These are phyloP conservation scores for Psittacula echo DNA, from an alignment of 2,797 vertebrate genomes.

Conservation along the genomic window DNA sequence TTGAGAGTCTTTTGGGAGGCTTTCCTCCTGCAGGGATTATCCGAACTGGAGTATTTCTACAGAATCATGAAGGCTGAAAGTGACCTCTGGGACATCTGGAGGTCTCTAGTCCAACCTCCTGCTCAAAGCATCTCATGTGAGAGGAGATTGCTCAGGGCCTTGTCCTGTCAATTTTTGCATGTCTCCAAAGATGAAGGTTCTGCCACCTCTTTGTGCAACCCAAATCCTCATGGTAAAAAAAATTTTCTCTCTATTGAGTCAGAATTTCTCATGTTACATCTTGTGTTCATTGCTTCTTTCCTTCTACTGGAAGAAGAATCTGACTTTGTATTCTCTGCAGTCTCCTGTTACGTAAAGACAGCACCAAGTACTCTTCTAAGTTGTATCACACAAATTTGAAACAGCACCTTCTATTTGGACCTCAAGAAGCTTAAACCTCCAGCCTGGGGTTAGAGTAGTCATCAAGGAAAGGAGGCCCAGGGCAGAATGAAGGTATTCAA, in stretches of 20 bases:
- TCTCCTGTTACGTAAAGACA: not conserved
- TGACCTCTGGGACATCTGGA: not conserved
- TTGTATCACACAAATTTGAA: not conserved
- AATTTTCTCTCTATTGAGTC: not conserved
- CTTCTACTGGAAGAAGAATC: not conserved
- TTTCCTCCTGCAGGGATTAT: not conserved
- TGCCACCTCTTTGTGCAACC: not conserved
- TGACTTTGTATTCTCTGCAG: not conserved
- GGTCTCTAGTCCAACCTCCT: not conserved
- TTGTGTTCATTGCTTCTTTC: not conserved
- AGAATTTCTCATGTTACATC: not conserved
- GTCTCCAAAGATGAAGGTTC: not conserved
- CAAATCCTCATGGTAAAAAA: not conserved
- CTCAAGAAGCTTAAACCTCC: not conserved
- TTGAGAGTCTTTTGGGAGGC: not conserved
- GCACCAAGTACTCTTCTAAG: not conserved
- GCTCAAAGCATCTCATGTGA: not conserved
- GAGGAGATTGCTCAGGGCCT: not conserved
- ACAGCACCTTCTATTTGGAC: not conserved
- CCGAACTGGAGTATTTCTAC: not conserved
- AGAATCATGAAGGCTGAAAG: not conserved
- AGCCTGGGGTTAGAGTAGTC: not conserved
- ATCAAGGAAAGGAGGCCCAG: not conserved
- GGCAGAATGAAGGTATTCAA: not conserved
- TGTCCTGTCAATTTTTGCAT: not conserved